Evolutionary conservation across 2,113 vertebrate species (phyloP).

Genomic region (Geothlypis trichas): DNA sequence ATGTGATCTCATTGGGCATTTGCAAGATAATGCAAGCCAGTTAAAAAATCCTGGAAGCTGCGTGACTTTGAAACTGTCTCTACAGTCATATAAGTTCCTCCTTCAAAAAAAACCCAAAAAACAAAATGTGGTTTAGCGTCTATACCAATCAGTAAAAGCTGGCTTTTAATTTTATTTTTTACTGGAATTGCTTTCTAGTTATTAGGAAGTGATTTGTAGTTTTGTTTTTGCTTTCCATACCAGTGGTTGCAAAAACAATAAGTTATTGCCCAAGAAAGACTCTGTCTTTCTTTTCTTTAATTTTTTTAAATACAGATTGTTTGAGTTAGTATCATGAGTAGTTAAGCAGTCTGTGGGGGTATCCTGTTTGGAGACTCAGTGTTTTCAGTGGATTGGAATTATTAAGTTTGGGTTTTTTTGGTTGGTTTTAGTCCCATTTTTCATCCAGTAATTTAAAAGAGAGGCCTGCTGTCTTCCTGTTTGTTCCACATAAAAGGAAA

Average conservation of each 20-base stretch:
- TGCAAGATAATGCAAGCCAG: background rate
- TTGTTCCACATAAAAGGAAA: conserved; percentile 9
- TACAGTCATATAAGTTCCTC: background rate
- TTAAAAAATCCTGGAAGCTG: background rate
- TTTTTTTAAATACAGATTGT: background rate
- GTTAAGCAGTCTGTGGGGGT: background rate
- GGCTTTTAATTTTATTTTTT: background rate
- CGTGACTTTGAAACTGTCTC: background rate
- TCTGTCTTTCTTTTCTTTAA: background rate
- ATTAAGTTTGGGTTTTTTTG: background rate
- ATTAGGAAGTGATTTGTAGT: background rate
- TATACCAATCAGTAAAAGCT: background rate
- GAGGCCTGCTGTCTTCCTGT: background rate
- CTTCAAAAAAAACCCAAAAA: background rate
- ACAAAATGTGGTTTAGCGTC: background rate
- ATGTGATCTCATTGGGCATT: background rate
- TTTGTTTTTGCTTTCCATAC: background rate
- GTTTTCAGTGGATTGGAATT: background rate
- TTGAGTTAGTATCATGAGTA: background rate
- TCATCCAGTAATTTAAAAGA: background rate
- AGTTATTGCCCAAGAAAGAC: background rate
- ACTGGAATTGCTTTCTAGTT: background rate
- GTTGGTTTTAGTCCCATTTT: background rate
- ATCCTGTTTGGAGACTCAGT: background rate
- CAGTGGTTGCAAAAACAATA: background rate